Percentiles rank a stretch among this genome's conserved stretches.
Conservation (phyloP, 1,140 invertebrate species). For the Magallana ariakensis region DNA sequence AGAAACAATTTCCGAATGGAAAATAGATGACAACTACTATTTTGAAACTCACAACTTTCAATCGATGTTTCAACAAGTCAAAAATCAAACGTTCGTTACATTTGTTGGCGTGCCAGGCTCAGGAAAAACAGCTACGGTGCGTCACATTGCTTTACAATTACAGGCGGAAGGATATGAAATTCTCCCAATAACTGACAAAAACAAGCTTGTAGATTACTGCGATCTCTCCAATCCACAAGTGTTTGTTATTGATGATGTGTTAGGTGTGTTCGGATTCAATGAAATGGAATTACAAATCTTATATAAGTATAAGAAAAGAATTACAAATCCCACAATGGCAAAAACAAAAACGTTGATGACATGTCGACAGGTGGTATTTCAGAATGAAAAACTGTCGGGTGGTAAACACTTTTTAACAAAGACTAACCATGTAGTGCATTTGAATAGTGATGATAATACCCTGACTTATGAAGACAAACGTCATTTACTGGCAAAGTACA, state of each 20-base stretch:
- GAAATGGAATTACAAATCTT: not conserved
- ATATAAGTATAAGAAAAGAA: not conserved
- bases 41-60: not conserved
- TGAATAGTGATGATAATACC: not conserved
- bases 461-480: not conserved
- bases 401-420: not conserved
- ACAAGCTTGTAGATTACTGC: not conserved
- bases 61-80: not conserved
- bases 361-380: not conserved
- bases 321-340: not conserved
- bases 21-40: not conserved
- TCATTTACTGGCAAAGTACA: not conserved
- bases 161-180: not conserved
- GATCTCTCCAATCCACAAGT: not conserved
- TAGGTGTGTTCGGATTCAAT: not conserved
- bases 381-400: not conserved
- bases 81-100: not conserved
- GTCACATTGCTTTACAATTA: not conserved
- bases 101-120: conserved; percentile 3
- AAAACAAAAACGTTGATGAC: not conserved
- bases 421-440: not conserved
- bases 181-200: not conserved
- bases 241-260: conserved; percentile 10
- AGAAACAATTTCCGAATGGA: not conserved
- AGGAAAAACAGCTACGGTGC: not conserved